Evolutionary conservation across 2,888 invertebrate genomes (phyloP), one percentile per base, ranked within the genome.

Genomic region (Dynastes hyllus): DNA sequence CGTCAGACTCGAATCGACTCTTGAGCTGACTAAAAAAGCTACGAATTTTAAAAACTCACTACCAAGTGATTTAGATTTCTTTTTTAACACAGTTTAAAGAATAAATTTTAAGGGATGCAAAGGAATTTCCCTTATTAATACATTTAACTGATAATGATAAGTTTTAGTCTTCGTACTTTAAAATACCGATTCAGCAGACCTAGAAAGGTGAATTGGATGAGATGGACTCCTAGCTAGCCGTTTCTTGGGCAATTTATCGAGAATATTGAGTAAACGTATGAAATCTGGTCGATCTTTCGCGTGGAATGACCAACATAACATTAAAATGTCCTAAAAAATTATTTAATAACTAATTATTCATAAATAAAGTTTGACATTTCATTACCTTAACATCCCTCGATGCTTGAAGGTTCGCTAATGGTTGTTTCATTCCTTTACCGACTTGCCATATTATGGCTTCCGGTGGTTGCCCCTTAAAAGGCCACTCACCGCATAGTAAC

Each of bases 391-490:
- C 97, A 90, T 99, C 99, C 81, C 96, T 93, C 16, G 98, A 97
- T 69, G 97, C 97, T 89, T 97, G 97, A 84, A 99, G 93, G 90
- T 96, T 97, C 78, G 97, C 96, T 79, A 99, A 91, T 40, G 98
- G 95, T 89, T 98, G 98, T 87, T 98, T 98, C 91, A 97, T 95
- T 78, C 99, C 99, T 86, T 96, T 95, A 4, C 99, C 99, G 69
- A 98, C 98, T 88, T 98, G 97, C 97, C 98, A 99, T 86, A 99
- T 98, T 80, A 99, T 95, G 2, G 97, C 94, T 89, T 99, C 98
- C 0, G 98, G 95, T 16, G 97, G 96, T 87, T 97, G 96, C 16
- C 94, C 94, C 88, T 96, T 96, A 90, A 98, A 98, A 2, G 99
- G 98, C 93, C 97, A 98, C 86, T 98, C 98, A 2, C 97, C 97